Evolutionary conservation across 2,888 invertebrate genomes (phyloP).

Genomic region (Drosophila meridiana): DNA sequence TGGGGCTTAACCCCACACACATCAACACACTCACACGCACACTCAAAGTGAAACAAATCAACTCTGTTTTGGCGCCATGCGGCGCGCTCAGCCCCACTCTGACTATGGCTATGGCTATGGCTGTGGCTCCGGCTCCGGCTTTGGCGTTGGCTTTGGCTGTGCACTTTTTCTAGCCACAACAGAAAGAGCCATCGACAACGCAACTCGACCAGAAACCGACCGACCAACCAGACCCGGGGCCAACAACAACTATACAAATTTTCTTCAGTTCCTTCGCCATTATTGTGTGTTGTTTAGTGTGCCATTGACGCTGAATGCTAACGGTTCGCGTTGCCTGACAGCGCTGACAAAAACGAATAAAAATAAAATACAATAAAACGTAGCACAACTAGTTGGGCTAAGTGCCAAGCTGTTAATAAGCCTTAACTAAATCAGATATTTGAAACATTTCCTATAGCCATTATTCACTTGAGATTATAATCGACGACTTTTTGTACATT

Average conservation of each 20-base stretch:
- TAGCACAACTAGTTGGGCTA: constrained; percentile 22
- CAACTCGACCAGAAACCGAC: constrained; percentile 60
- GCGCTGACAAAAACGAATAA: background rate
- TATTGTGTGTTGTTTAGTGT: constrained; percentile 75
- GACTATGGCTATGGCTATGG: constrained; percentile 10
- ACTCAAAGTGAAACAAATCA: constrained; percentile 70
- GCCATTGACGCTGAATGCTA: constrained; percentile 76
- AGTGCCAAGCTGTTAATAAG: constrained; percentile 25
- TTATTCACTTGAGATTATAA: background rate
- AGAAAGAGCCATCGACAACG: constrained; percentile 59
- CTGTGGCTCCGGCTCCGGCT: constrained; percentile 2
- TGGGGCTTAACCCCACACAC: constrained; percentile 33
- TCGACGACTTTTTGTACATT: background rate
- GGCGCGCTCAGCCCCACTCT: constrained; percentile 30
- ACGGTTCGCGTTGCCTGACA: constrained; percentile 59
- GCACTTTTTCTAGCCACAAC: constrained; percentile 64
- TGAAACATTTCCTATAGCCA: background rate
- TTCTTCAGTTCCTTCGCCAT: constrained; percentile 56
- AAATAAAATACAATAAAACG: background rate
- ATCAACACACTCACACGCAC: constrained; percentile 40
- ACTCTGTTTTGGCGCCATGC: constrained; percentile 80
- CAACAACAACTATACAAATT: constrained; percentile 49
- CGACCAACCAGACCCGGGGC: constrained; percentile 19
- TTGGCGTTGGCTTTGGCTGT: constrained; percentile 36
- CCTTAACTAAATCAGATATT: background rate